Evolutionary conservation across 2,888 invertebrate species (phyloP), one percentile per base, ranked within the genome.

Genomic region (Bombylius discolor): DNA sequence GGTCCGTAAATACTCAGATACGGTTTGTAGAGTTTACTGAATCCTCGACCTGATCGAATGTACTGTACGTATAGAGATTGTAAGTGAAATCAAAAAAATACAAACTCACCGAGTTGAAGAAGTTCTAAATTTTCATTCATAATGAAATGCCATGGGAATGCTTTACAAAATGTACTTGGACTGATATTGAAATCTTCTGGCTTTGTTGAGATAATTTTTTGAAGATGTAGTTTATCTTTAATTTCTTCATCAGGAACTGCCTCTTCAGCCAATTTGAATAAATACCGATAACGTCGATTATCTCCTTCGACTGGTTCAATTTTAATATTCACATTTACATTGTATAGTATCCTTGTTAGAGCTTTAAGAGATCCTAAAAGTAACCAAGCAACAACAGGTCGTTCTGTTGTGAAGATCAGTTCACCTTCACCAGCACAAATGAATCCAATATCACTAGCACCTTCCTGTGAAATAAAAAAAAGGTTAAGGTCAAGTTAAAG

Each of bases 61-160:
- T 23, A 23, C 23, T 23, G 23, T 23, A 23, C 3, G 23, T 23
- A 23, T 23, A 23, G 3, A 23, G 23, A 23, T 23, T 23, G 23
- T 23, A 2, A 1, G 1, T 23, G 23, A 3, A 2, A 23, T 23
- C 23, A 23, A 23, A 44, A 33, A 49, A 53, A 4, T 45, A 47
- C 42, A 47, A 13, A 12, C 57, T 66, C 68, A 79, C 80, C 96
- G 42, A 94, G 77, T 69, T 96, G 95, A 13, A 92, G 87, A 57
- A 97, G 78, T 64, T 91, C 86, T 68, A 97, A 75, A 46, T 83
- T 77, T 56, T 85, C 84, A 71, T 97, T 94, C 69, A 95, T 87
- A 57, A 97, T 87, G 65, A 98, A 89, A 72, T 98, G 98, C 89
- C 97, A 97, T 0, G 97, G 98, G 69, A 98, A 97, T n/a, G 95